Conservation (phyloP, 2,113 vertebrate species). For the Alectura lathami region DNA sequence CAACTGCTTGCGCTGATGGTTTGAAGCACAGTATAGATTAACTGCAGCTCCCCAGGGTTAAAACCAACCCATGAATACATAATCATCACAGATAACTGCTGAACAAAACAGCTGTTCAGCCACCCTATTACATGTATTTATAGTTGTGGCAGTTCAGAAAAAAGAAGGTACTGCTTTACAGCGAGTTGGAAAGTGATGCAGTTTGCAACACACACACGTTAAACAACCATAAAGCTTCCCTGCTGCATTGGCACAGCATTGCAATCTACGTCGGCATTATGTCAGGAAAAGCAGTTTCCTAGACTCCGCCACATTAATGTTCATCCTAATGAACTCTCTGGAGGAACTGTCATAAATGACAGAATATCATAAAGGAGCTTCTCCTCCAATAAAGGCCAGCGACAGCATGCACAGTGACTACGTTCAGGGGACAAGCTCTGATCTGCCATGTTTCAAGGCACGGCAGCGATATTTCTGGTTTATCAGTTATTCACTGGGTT, state of each 20-base stretch:
- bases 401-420: conserved; percentile 15
- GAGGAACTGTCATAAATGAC: conserved; percentile 61
- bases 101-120: conserved; percentile 35
- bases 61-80: not conserved
- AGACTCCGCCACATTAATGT: conserved; percentile 57
- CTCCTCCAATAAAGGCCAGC: not conserved
- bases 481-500: conserved; percentile 56
- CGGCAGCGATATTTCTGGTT: conserved; percentile 40
- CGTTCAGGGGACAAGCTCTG: not conserved
- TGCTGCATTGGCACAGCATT: not conserved
- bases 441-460: not conserved
- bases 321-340: conserved; percentile 65
- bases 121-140: conserved; percentile 29
- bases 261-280: conserved; percentile 20
- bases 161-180: not conserved
- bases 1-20: not conserved
- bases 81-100: not conserved
- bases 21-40: not conserved
- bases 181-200: conserved; percentile 14
- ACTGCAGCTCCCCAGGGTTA: not conserved
- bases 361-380: conserved; percentile 38
- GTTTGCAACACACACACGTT: conserved; percentile 36
- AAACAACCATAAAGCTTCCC: conserved; percentile 23
- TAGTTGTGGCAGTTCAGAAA: not conserved
- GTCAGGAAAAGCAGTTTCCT: conserved; percentile 45